phyloP scores from a whole-genome alignment of 2,113 vertebrate genomes.

The Nipponia nippon region DNA sequence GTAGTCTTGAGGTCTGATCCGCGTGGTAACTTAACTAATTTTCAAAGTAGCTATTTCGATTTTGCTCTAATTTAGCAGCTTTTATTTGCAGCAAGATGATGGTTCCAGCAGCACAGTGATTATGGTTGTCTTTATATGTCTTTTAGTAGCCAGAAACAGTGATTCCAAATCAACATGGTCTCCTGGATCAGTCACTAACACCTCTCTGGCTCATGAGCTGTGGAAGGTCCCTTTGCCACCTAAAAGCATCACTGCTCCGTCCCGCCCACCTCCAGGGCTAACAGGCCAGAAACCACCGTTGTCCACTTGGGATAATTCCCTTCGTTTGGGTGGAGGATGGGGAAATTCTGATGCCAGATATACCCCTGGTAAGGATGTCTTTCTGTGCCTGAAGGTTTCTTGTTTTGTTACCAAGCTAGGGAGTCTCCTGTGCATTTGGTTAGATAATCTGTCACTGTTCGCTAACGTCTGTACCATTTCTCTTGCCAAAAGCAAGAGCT shows the following conservation, averaged over 20 bases:
- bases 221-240: constrained; percentile 99
- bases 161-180: constrained; percentile 96
- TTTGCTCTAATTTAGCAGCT: background rate
- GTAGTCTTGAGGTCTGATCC: background rate
- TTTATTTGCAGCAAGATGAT: background rate
- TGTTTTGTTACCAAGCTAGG: background rate
- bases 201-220: constrained; percentile 98
- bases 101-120: background rate
- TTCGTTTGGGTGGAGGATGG: constrained; percentile 90
- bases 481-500: background rate
- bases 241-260: constrained; percentile 93
- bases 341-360: constrained; percentile 91
- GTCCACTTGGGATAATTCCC: constrained; percentile 88
- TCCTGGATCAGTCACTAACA: constrained; percentile 93
- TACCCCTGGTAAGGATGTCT: constrained; percentile 84
- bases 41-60: background rate
- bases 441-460: background rate
- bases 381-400: background rate
- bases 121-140: background rate
- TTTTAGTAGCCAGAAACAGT: constrained; percentile 91
- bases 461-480: background rate
- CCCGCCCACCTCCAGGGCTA: constrained; percentile 95
- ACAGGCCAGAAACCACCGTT: constrained; percentile 92
- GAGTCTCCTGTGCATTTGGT: background rate
- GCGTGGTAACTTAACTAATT: background rate